Evolutionary conservation across 2,797 vertebrate species (phyloP).

Genomic region (Mormyrops attenuatus): DNA sequence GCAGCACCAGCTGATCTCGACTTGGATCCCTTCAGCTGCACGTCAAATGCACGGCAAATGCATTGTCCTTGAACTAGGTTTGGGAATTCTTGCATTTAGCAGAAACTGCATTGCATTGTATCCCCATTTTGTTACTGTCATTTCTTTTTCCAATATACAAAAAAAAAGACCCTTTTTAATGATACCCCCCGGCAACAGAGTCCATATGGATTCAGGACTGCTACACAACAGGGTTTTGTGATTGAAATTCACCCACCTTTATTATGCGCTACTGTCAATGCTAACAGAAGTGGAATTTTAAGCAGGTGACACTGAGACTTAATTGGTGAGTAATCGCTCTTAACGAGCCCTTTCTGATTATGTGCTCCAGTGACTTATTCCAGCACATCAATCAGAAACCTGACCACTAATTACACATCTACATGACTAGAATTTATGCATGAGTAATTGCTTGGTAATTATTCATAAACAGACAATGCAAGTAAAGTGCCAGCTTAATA

Average conservation of each 20-base stretch:
- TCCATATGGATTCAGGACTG: neutral
- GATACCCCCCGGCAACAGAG: neutral
- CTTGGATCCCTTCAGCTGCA: neutral
- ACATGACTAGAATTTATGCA: neutral
- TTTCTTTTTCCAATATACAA: neutral
- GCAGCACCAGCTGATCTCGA: neutral
- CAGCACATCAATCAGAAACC: conserved; percentile 1
- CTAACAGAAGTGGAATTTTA: neutral
- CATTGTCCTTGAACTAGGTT: conserved; percentile 3
- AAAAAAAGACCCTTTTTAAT: neutral
- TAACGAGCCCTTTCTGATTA: neutral
- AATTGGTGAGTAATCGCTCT: conserved; percentile 15
- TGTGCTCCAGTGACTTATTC: conserved; percentile 7
- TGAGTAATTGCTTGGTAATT: conserved; percentile 13
- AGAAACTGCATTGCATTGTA: neutral
- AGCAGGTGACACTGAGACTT: neutral
- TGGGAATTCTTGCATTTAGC: neutral
- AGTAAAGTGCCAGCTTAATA: neutral
- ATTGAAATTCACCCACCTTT: conserved; percentile 9
- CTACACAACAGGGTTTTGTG: neutral
- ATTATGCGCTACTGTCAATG: neutral
- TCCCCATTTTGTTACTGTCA: neutral
- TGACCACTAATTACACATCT: conserved; percentile 13
- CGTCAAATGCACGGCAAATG: neutral
- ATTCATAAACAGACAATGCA: conserved; percentile 12